Percentiles rank a stretch among this genome's conserved stretches.
Conservation (phyloP, 2,888 invertebrate genomes). For the Syrista parreyssii region DNA sequence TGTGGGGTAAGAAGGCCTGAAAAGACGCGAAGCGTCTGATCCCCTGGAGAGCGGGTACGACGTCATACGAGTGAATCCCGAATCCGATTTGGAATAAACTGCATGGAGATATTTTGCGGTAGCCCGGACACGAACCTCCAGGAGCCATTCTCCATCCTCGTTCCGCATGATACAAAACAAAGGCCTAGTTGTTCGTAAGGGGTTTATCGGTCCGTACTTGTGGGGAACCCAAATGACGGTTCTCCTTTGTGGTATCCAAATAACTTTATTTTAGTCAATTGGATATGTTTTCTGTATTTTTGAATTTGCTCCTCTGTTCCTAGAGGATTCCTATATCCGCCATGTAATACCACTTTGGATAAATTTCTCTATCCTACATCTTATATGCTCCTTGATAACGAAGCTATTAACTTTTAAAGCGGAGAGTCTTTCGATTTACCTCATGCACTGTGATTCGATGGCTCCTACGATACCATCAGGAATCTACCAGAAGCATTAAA, state of each 20-base stretch:
- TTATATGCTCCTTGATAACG: background rate
- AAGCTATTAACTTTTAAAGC: background rate
- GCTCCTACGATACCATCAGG: background rate
- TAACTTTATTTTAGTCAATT: slow-evolving; percentile 41
- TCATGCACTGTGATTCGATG: background rate
- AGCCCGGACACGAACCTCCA: background rate
- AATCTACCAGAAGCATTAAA: background rate
- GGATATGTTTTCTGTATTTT: background rate
- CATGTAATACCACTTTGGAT: background rate
- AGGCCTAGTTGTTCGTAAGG: slow-evolving; percentile 16
- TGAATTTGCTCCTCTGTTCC: background rate
- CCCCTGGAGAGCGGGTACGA: slow-evolving; percentile 46
- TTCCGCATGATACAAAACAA: background rate
- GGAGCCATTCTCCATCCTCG: background rate
- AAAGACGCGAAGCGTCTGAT: slow-evolving; percentile 35
- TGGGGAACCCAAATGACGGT: slow-evolving; percentile 25
- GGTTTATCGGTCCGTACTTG: slow-evolving; percentile 36
- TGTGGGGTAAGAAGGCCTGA: slow-evolving; percentile 31
- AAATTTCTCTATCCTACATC: background rate
- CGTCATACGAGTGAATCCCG: slow-evolving; percentile 49
- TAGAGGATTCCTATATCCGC: background rate
- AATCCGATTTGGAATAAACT: slow-evolving; percentile 57
- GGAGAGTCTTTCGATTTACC: background rate
- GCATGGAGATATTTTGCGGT: slow-evolving; percentile 40
- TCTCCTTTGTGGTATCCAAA: slow-evolving; percentile 27